A percentile compares a stretch with the other conserved stretches of the same genome.
These are phyloP conservation scores for Axea sp. DNA, from an alignment of 2,888 invertebrate species.

Conservation along the genomic window DNA sequence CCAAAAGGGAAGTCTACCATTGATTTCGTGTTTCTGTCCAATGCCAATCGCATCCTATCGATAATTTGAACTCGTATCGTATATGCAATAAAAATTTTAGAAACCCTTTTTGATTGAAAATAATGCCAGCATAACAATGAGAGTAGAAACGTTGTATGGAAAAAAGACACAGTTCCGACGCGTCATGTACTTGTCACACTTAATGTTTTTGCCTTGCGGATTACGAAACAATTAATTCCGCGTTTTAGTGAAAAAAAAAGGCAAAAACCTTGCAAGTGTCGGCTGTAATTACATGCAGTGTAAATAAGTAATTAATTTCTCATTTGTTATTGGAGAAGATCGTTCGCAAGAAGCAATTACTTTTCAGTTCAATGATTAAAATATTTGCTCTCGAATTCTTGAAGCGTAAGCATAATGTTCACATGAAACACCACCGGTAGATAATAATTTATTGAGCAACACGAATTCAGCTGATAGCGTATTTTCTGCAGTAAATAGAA, in stretches of 20 bases:
- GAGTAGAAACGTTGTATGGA: neutral
- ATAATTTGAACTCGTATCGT: conserved; percentile 45
- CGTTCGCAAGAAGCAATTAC: conserved; percentile 47
- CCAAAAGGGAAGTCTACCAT: conserved; percentile 52
- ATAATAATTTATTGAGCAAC: conserved; percentile 42
- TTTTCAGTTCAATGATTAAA: conserved; percentile 50
- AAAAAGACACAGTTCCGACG: too few relatives aligned
- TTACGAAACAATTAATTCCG: conserved; percentile 38
- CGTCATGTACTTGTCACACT: neutral
- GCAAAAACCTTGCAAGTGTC: neutral
- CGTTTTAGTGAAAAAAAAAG: conserved; percentile 14
- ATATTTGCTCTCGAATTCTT: conserved; percentile 48
- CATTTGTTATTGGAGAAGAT: conserved; percentile 19
- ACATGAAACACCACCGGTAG: conserved; percentile 18
- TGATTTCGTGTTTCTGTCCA: conserved; percentile 44
- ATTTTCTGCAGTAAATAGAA: conserved; percentile 10
- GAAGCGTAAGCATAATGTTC: conserved; percentile 41
- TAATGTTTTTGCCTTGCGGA: neutral
- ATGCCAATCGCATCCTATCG: conserved; percentile 47
- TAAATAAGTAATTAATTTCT: conserved; percentile 28
- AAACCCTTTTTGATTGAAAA: conserved; percentile 20
- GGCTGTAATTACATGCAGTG: conserved; percentile 23
- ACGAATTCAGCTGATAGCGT: conserved; percentile 22
- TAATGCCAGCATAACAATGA: neutral
- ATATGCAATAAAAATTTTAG: conserved; percentile 14